Conservation (phyloP, 2,113 vertebrate species). For the Varanus komodoensis region DNA sequence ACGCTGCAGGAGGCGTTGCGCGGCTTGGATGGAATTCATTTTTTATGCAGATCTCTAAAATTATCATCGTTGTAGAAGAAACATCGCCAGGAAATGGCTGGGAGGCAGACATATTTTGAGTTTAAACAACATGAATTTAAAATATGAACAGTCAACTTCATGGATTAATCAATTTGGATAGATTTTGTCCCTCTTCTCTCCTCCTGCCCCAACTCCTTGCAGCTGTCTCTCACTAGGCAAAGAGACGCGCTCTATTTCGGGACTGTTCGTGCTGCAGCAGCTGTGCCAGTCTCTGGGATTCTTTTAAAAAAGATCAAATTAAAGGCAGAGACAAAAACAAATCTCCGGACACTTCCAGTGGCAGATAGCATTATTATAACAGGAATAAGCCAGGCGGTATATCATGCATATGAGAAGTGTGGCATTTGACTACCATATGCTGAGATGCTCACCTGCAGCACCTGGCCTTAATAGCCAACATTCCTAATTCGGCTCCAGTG, state of each 20-base stretch:
- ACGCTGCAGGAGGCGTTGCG: conserved; percentile 66
- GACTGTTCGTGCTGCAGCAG: conserved; percentile 78
- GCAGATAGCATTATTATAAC: conserved; percentile 60
- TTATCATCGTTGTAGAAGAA: conserved; percentile 71
- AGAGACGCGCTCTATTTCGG: conserved; percentile 81
- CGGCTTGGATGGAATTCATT: conserved; percentile 65
- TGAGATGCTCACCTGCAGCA: conserved; percentile 42
- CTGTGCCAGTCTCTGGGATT: conserved; percentile 75
- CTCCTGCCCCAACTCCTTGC: conserved; percentile 61
- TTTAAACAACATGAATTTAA: conserved; percentile 79
- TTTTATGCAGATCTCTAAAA: conserved; percentile 75
- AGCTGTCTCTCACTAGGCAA: conserved; percentile 79
- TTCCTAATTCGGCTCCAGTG: conserved; percentile 21
- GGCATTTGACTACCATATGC: conserved; percentile 50
- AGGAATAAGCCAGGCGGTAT: conserved; percentile 65
- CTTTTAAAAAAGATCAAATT: conserved; percentile 78
- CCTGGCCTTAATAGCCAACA: conserved; percentile 55
- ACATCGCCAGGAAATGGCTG: conserved; percentile 73
- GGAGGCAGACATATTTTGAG: conserved; percentile 78
- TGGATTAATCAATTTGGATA: conserved; percentile 80
- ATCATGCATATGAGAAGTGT: conserved; percentile 55
- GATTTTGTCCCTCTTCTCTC: conserved; percentile 51
- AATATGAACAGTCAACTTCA: conserved; percentile 73
- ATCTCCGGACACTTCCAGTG: conserved; percentile 65
- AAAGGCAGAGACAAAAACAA: conserved; percentile 67